A percentile compares a stretch with the other conserved stretches of the same genome.
Conservation (phyloP, 2,797 vertebrate species). For the Neostethus bicornis region DNA sequence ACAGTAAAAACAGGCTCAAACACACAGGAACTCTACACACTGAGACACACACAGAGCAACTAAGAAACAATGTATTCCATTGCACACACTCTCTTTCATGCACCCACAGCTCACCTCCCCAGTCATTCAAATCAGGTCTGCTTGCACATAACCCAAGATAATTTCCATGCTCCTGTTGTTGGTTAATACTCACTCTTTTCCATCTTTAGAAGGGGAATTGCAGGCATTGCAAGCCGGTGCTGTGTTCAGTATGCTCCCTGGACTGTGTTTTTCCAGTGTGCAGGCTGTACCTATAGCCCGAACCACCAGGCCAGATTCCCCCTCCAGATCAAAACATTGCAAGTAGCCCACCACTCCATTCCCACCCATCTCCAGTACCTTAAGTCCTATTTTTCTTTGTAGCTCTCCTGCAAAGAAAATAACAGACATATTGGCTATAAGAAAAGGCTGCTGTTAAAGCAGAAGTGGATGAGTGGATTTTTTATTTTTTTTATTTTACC, state of each 20-base stretch:
- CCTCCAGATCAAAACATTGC: constrained; percentile 98
- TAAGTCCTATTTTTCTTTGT: constrained; percentile 97
- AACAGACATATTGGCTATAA: constrained; percentile 22
- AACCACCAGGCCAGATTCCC: constrained; percentile 96
- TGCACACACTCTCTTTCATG: constrained; percentile 52
- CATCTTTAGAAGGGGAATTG: constrained; percentile 95
- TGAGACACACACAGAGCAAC: too few relatives aligned
- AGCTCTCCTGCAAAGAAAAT: constrained; percentile 84
- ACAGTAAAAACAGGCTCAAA: constrained; percentile 51
- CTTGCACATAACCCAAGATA: constrained; percentile 35
- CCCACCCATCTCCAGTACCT: constrained; percentile 98
- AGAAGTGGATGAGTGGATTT: constrained; percentile 2
- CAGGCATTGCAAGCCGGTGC: constrained; percentile 82
- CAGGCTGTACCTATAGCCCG: constrained; percentile 98
- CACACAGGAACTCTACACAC: constrained; percentile 55
- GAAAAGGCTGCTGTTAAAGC: not conserved
- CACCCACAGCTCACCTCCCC: constrained; percentile 29
- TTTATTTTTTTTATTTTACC: constrained; percentile 74
- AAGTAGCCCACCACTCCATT: constrained; percentile 98
- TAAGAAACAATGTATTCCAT: constrained; percentile 22
- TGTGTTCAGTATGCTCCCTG: constrained; percentile 75
- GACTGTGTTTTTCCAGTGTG: constrained; percentile 95
- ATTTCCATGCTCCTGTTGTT: constrained; percentile 57
- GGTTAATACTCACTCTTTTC: constrained; percentile 96
- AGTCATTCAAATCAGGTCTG: constrained; percentile 46